phyloP scores from a whole-genome alignment of 2,888 invertebrate genomes.

The Tetragnatha montana region DNA sequence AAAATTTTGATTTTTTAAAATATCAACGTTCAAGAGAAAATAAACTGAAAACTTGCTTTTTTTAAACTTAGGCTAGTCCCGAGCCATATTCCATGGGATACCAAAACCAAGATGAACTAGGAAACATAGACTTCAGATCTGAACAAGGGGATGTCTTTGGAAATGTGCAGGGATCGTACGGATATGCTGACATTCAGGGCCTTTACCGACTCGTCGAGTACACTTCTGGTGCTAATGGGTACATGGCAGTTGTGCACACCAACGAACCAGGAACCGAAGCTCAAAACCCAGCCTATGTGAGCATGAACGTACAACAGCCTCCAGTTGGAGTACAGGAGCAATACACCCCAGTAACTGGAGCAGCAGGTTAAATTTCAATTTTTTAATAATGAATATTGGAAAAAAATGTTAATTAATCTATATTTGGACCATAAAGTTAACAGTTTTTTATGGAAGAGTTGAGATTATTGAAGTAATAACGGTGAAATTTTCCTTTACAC shows the following conservation, averaged over 20 bases:
- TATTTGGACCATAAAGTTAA: no score
- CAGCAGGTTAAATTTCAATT: neutral
- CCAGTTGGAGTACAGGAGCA: constrained; percentile 39
- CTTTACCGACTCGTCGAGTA: constrained; percentile 39
- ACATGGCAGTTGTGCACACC: constrained; percentile 22
- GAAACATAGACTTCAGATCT: neutral
- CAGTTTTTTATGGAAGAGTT: no score
- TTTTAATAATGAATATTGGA: neutral
- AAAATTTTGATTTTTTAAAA: no score
- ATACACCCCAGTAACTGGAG: neutral
- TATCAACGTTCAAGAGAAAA: no score
- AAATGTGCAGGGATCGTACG: constrained; percentile 39
- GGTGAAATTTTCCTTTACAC: no score
- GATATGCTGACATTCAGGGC: constrained; percentile 40
- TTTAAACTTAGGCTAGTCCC: neutral
- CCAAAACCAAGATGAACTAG: constrained; percentile 10
- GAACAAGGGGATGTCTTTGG: constrained; percentile 40
- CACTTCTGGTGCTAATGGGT: constrained; percentile 19
- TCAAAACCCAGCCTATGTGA: constrained; percentile 50
- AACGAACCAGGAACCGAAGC: constrained; percentile 48
- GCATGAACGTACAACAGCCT: constrained; percentile 21
- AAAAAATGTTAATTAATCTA: no score
- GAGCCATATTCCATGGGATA: constrained; percentile 32
- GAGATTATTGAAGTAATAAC: no score
- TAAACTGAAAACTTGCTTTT: no score